Base-by-base conservation (phyloP, 2,113 vertebrate genomes). In the Nyctibius bracteatus region DNA sequence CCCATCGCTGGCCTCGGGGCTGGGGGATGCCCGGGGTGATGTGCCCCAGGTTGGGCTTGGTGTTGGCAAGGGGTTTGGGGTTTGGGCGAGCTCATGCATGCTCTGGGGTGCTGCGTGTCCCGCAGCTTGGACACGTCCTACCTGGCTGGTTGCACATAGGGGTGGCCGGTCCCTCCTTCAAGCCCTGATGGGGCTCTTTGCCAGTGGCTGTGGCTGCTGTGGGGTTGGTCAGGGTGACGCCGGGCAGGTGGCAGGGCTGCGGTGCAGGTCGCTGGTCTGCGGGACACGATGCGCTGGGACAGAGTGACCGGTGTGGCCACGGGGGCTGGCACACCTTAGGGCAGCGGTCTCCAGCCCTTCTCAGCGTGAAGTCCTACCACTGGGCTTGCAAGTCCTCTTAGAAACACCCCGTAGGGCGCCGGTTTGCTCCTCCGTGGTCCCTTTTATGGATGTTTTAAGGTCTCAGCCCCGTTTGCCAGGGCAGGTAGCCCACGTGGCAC, bases 141-240 rank as follows among this genome's bases (percentile, higher is more conserved):
- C 54, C 47, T 0, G 0, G 12, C 43, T 0, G 0, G 0, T 0
- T 6, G 19, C 7, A 9, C 1, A 0, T 10, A 37, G 59, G 43
- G 15, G 28, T 17, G 71, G 10, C 33, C 3, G 7, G 3, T 46
- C 51, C 67, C 51, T 55, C 24, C 33, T 61, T 19, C 3, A 3
- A 8, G 13, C 27, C 18, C 46, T 0, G 1, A 2, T 4, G 54
- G 11, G 52, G 44, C 2, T 85, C n/a, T 30, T 46, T 28, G 1
- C 13, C 2, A 5, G 23, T 0, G 10, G 47, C 39, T 13, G 39
- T 8, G 3, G 61, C 71, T 46, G 43, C 52, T 18, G 39, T 23
- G 65, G 59, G 27, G 24, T 24, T 0, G 0, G 9, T 6, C 10
- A 11, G 35, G 71, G 62, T 3, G 49, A n/a, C 6, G 61, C 27